phyloP scores from a whole-genome alignment of 2,113 vertebrate genomes.

The Hippocampus zosterae region DNA sequence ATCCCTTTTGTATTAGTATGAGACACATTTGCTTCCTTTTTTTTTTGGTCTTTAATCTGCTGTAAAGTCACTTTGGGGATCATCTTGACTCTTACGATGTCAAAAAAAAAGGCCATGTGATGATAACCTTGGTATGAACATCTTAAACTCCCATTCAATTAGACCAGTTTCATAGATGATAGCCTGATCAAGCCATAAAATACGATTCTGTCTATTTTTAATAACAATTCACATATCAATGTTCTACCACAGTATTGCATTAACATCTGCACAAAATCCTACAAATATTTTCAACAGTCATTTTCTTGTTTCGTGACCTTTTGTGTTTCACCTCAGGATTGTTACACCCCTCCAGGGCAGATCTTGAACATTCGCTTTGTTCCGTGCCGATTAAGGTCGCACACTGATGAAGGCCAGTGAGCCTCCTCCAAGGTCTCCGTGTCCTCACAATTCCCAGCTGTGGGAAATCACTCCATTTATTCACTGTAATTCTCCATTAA shows the following conservation, averaged over 20 bases:
- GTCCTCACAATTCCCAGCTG: constrained; percentile 23
- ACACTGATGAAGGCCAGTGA: constrained; percentile 33
- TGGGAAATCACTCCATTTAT: constrained; percentile 26
- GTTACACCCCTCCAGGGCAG: constrained; percentile 30
- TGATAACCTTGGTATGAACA: constrained; percentile 20
- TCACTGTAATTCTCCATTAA: constrained; percentile 30
- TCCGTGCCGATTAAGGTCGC: constrained; percentile 60
- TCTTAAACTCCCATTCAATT: neutral
- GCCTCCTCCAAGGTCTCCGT: constrained; percentile 33
- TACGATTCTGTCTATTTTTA: neutral
- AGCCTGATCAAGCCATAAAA: neutral
- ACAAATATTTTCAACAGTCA: neutral
- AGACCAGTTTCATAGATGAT: neutral
- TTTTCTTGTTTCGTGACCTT: neutral
- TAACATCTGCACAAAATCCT: neutral
- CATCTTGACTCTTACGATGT: constrained; percentile 45
- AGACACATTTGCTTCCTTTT: constrained; percentile 13
- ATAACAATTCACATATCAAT: neutral
- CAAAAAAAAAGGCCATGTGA: neutral
- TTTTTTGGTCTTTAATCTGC: constrained; percentile 19
- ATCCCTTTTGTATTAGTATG: constrained; percentile 10
- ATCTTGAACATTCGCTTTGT: constrained; percentile 55
- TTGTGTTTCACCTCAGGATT: constrained; percentile 11
- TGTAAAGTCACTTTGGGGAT: constrained; percentile 33
- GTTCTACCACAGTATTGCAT: neutral